Evolutionary conservation across 2,888 invertebrate species (phyloP).

Genomic region (Ormyrus thymus): DNA sequence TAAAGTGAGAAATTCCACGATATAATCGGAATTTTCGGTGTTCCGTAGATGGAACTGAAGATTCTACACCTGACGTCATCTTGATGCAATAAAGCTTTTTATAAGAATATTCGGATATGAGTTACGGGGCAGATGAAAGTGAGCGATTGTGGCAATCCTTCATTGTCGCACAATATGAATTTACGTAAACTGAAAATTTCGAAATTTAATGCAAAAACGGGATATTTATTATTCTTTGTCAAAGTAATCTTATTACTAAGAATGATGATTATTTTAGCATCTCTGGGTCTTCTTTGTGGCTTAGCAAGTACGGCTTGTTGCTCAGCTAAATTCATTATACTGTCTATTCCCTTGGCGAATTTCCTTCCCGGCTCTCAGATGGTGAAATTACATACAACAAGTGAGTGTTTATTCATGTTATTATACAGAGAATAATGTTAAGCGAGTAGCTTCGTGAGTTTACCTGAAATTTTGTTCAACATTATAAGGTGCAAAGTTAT

Average conservation of each 20-base stretch:
- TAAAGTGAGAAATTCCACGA: constrained; percentile 20
- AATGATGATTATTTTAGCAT: constrained; percentile 16
- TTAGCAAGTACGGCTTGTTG: not conserved
- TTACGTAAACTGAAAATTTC: too few relatives aligned
- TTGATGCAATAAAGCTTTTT: constrained; percentile 5
- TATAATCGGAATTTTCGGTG: constrained; percentile 1
- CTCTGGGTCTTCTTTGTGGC: constrained; percentile 3
- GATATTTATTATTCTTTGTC: too few relatives aligned
- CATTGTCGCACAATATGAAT: not conserved
- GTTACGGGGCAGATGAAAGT: not conserved
- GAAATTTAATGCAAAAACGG: too few relatives aligned
- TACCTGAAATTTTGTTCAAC: too few relatives aligned
- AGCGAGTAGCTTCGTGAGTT: too few relatives aligned
- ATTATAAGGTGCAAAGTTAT: too few relatives aligned
- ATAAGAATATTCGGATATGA: constrained; percentile 2
- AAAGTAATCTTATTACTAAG: not conserved
- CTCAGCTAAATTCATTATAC: constrained; percentile 26
- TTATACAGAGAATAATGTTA: too few relatives aligned
- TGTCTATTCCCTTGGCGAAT: constrained; percentile 21
- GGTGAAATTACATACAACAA: constrained; percentile 2
- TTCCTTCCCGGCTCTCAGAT: not conserved
- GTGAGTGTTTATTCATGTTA: not conserved
- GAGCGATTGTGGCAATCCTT: not conserved
- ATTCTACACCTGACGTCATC: not conserved
- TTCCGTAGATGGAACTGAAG: not conserved